Evolutionary conservation across 2,113 vertebrate genomes (phyloP).

Genomic region (Nycticebus coucang): DNA sequence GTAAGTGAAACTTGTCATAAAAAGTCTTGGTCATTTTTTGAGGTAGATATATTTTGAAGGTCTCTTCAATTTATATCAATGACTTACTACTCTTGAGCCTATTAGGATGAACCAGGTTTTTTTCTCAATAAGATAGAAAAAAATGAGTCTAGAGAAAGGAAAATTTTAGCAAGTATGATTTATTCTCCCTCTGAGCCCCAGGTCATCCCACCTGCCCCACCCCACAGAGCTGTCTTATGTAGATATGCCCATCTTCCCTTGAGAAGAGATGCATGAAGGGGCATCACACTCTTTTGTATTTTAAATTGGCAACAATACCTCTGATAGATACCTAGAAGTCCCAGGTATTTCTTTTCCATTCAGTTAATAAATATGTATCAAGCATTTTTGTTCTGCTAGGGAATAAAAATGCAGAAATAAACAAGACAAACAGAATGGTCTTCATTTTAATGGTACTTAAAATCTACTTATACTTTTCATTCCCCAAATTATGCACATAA

Average conservation of each 20-base stretch:
- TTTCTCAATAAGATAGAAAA: background rate
- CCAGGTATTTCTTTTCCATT: background rate
- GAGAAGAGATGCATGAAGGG: background rate
- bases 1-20: constrained; percentile 25
- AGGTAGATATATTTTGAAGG: constrained; percentile 22
- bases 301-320: background rate
- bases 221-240: background rate
- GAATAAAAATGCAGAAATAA: background rate
- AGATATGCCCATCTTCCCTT: background rate
- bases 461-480: background rate
- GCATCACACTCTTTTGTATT: background rate
- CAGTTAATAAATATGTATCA: background rate
- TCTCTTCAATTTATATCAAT: constrained; percentile 34
- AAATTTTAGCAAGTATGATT: background rate
- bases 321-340: background rate
- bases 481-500: background rate
- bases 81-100: background rate
- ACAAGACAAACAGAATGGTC: background rate
- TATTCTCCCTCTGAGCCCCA: background rate
- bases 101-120: background rate
- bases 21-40: constrained; percentile 29
- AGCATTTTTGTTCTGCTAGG: background rate
- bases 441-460: background rate
- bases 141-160: background rate
- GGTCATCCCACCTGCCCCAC: rapidly evolving